Percentiles rank a stretch among this genome's conserved stretches.
Evolutionary conservation across 2,797 vertebrate genomes (phyloP).

Genomic region (Cryptoblepharus egeriae): DNA sequence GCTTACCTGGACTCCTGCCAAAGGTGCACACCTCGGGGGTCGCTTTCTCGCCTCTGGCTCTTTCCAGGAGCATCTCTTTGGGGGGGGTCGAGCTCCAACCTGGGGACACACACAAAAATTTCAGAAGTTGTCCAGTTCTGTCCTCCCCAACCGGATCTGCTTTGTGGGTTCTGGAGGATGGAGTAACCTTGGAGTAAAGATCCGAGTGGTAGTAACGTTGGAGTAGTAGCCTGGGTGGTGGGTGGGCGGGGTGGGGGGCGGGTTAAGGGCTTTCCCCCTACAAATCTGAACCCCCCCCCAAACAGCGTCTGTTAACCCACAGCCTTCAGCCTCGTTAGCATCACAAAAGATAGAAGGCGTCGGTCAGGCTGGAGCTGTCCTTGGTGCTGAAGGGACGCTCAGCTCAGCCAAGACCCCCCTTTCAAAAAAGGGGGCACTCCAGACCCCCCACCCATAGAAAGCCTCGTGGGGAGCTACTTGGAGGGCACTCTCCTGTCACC

Average conservation of each 20-base stretch:
- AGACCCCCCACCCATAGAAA: no score
- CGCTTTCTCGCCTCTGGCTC: slow-evolving; percentile 82
- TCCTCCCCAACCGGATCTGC: neutral
- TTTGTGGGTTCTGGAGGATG: neutral
- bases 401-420: no score
- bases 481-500: no score
- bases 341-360: slow-evolving; percentile 59
- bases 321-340: slow-evolving; percentile 61
- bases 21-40: slow-evolving; percentile 81
- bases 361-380: slow-evolving; percentile 73
- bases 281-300: slow-evolving; percentile 48
- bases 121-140: no score
- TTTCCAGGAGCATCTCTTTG: slow-evolving; percentile 84
- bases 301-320: slow-evolving; percentile 71
- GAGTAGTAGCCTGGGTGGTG: no score
- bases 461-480: no score
- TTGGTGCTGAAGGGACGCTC: slow-evolving; percentile 80
- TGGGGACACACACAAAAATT: no score
- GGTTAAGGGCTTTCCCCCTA: neutral
- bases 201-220: no score
- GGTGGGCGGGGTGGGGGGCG: neutral
- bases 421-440: no score
- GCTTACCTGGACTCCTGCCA: slow-evolving; percentile 83
- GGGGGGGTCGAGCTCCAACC: no score
- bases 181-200: no score